Percentiles rank a stretch among this genome's conserved stretches.
Evolutionary conservation across 1,140 invertebrate species (phyloP).

Genomic region (Leptestheria dahalacensis): DNA sequence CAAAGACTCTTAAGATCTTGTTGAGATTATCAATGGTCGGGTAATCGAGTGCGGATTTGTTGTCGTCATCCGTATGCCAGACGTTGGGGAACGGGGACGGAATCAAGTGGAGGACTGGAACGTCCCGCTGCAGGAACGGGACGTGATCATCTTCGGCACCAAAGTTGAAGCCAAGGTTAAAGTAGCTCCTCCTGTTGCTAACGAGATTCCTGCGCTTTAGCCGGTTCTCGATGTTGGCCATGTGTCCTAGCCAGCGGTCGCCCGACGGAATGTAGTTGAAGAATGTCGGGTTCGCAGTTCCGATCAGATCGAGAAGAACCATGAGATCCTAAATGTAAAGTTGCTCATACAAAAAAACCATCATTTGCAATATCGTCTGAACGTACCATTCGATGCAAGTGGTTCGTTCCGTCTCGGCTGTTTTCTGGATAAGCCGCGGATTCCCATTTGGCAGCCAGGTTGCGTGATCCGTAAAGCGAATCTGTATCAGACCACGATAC

Average conservation of each 20-base stretch:
- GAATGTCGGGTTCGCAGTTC: conserved; percentile 65
- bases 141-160: conserved; percentile 91
- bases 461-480: conserved; percentile 86
- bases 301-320: conserved; percentile 83
- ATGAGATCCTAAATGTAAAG: conserved; percentile 56
- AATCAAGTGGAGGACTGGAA: conserved; percentile 79
- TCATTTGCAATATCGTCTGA: neutral
- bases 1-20: conserved; percentile 72
- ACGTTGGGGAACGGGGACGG: conserved; percentile 69
- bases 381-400: conserved; percentile 54
- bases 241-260: conserved; percentile 46
- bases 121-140: conserved; percentile 64
- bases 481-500: conserved; percentile 66
- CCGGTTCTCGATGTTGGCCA: conserved; percentile 45
- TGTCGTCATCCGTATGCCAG: conserved; percentile 72
- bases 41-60: conserved; percentile 57
- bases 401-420: conserved; percentile 34
- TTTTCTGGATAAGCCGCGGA: conserved; percentile 27
- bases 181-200: conserved; percentile 34
- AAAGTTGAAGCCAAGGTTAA: conserved; percentile 40
- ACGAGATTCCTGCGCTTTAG: conserved; percentile 29
- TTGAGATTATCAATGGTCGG: conserved; percentile 73
- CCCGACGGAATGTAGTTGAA: conserved; percentile 66
- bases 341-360: neutral
- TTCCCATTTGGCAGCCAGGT: conserved; percentile 63